Evolutionary conservation across 2,888 invertebrate genomes (phyloP).

Genomic region (Hetaerina titia): DNA sequence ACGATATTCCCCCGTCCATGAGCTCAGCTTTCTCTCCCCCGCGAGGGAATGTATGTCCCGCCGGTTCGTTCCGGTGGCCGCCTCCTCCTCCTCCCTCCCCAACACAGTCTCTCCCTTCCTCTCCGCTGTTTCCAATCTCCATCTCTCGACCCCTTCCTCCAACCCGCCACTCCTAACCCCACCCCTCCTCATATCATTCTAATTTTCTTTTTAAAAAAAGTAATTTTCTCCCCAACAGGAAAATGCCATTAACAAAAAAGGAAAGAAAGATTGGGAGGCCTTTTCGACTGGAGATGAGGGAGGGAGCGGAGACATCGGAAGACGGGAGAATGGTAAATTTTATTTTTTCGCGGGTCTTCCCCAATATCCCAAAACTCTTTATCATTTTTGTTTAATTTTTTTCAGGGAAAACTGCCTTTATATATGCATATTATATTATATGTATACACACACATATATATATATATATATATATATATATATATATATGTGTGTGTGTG

Average conservation of each 20-base stretch:
- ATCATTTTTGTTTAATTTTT: neutral
- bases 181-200: neutral
- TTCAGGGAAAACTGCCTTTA: neutral
- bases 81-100: no score
- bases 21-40: neutral
- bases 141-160: neutral
- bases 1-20: neutral
- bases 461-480: no score
- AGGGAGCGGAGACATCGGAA: neutral
- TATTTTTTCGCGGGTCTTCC: neutral
- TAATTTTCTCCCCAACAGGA: neutral
- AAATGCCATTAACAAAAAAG: slow-evolving; percentile 3
- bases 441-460: no score
- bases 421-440: no score
- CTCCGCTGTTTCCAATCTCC: neutral
- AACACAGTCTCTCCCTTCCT: neutral
- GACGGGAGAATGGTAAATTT: neutral
- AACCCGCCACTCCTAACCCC: neutral
- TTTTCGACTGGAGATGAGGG: neutral
- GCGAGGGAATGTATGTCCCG: neutral
- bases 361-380: neutral
- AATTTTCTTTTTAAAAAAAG: neutral
- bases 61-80: neutral
- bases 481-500: no score
- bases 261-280: neutral